Evolutionary conservation across 2,888 invertebrate genomes (phyloP).

Genomic region (Pilophorus perplexus): DNA sequence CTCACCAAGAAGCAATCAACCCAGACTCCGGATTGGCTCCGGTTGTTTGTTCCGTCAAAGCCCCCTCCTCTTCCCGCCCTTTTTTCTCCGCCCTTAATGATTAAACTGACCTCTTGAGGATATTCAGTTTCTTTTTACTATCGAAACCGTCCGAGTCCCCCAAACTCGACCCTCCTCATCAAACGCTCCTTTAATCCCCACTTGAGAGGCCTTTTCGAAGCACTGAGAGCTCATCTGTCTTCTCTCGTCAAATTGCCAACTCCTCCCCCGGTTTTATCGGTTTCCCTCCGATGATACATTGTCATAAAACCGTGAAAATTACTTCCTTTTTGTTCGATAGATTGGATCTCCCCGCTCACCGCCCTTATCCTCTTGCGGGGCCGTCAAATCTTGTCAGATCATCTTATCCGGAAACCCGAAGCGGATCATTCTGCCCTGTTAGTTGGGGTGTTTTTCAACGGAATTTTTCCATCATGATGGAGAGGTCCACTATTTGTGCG

Average conservation of each 20-base stretch:
- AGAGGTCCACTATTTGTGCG: too few species aligned
- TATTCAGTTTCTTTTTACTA: conserved; percentile 29
- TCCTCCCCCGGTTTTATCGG: conserved; percentile 1
- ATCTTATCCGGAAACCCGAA: too few species aligned
- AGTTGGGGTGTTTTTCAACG: too few species aligned
- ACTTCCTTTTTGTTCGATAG: conserved; percentile 2
- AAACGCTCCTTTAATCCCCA: conserved; percentile 19
- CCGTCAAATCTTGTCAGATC: background rate
- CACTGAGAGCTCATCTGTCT: conserved; percentile 3
- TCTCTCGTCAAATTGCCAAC: background rate
- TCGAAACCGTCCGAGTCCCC: conserved; percentile 6
- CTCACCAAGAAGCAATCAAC: conserved; percentile 24
- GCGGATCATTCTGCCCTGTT: too few species aligned
- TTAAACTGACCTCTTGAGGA: conserved; percentile 34
- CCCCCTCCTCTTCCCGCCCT: background rate
- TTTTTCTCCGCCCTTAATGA: background rate
- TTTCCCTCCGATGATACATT: background rate
- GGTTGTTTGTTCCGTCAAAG: conserved; percentile 29
- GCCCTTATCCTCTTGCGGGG: too few species aligned
- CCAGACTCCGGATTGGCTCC: conserved; percentile 22
- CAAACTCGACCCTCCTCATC: background rate
- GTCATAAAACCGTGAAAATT: conserved; percentile 10
- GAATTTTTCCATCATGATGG: too few species aligned
- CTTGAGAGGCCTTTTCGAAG: conserved; percentile 8
- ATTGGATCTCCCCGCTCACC: background rate